Evolutionary conservation across 2,888 invertebrate genomes (phyloP).

Genomic region (Hymenopus coronatus): DNA sequence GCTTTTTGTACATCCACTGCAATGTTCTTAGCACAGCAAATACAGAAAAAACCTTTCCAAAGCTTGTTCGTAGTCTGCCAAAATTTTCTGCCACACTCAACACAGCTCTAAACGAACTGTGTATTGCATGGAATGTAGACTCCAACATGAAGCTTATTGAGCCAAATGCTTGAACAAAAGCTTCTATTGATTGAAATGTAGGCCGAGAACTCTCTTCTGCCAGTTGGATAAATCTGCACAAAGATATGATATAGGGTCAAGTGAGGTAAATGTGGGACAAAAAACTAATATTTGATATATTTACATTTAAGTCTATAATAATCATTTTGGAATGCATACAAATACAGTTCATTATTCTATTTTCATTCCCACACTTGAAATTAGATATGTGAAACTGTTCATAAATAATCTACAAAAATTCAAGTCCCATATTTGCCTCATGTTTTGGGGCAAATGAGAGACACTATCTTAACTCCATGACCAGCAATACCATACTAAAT

Average conservation of each 20-base stretch:
- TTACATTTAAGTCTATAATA: no score
- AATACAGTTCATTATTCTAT: no score
- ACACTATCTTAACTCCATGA: no score
- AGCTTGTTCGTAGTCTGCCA: conserved; percentile 74
- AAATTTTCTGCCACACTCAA: conserved; percentile 95
- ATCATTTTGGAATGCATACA: no score
- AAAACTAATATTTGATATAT: no score
- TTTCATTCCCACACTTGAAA: no score
- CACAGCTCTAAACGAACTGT: conserved; percentile 93
- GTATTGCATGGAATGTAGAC: conserved; percentile 92
- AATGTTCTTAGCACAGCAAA: conserved; percentile 78
- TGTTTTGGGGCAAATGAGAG: no score
- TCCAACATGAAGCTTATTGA: conserved; percentile 96
- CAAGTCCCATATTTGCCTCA: no score
- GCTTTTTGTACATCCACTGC: conserved; percentile 74
- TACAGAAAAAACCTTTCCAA: conserved; percentile 84
- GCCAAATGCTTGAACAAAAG: conserved; percentile 84
- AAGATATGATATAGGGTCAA: background rate
- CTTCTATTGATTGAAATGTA: conserved; percentile 93
- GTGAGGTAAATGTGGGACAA: no score
- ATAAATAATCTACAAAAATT: no score
- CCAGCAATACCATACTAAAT: no score
- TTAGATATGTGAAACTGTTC: no score
- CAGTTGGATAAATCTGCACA: conserved; percentile 71
- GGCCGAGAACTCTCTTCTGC: conserved; percentile 90